Base-by-base conservation (phyloP, 1,140 invertebrate genomes). In the Macrostomum lignano region DNA sequence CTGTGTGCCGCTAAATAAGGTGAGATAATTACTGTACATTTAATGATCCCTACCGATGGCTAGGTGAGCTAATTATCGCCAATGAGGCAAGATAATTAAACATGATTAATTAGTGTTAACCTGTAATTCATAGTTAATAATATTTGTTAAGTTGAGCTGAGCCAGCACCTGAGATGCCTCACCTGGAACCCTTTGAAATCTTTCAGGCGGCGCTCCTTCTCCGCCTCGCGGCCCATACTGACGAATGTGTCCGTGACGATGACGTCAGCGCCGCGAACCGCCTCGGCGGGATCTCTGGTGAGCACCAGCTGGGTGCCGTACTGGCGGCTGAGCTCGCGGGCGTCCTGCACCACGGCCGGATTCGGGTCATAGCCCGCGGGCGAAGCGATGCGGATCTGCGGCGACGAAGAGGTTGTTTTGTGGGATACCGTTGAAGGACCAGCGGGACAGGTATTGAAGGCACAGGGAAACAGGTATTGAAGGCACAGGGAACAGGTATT, bases 221-320 rank as follows among this genome's bases (percentile, higher is more conserved):
- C 47, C 15, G 42, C 40, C 23, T 48, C 47, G 26, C 42, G 39
- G 1, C 47, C 47, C 45, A 47, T 47, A 34, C 44, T 47, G 15
- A 47, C 33, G 45, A 46, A 49, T 0, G 46, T 44, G 26, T 49
- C 47, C 4, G 47, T 48, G 14, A 49, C 36, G 20, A 49, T 36
- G 9, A 40, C 47, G 35, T 49, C 35, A 19, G 43, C 39, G 10
- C 38, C 35, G 19, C 40, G 40, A n/a, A 45, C 47, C 17, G 46
- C 46, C 31, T 46, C 41, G 17, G 39, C 19, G 10, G 47, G 47
- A 25, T 48, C 42, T 28, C 38, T 40, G 9, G 44, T 45, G 7
- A 44, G 35, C 11, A 37, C 14, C 11, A 49, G 19, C 3, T 34
- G 15, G n/a, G 38, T 34, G 2, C 38, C 40, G 15, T 37, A 38